Percentiles rank a stretch among this genome's conserved stretches.
phyloP scores from a whole-genome alignment of 2,888 invertebrate species.

The Sesia apiformis region DNA sequence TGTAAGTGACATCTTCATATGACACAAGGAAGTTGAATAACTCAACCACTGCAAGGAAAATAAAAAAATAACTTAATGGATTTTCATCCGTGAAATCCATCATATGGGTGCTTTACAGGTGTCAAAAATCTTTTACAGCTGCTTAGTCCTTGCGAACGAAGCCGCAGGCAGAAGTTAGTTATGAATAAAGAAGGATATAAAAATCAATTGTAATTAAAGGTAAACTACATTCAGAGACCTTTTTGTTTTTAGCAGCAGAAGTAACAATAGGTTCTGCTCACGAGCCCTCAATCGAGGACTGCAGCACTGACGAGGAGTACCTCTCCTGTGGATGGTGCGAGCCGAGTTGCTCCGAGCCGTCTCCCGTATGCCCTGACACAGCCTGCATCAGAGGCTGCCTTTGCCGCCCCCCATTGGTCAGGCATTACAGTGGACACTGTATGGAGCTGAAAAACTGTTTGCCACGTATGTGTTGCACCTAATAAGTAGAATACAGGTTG shows the following conservation, averaged over 20 bases:
- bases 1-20: no score
- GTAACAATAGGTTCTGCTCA: conserved; percentile 9
- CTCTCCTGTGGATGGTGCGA: conserved; percentile 55
- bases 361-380: conserved; percentile 27
- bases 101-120: no score
- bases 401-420: conserved; percentile 43
- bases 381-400: conserved; percentile 47
- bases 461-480: background rate
- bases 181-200: no score
- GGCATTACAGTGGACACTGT: conserved; percentile 45
- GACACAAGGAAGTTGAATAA: no score
- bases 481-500: background rate
- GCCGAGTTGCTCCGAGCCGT: conserved; percentile 41
- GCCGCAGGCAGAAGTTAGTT: no score
- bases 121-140: no score
- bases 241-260: conserved; percentile 15
- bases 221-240: no score
- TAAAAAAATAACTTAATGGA: no score
- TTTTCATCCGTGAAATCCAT: no score
- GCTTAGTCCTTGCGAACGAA: no score
- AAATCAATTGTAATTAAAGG: no score
- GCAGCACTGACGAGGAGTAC: conserved; percentile 43
- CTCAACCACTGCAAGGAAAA: no score
- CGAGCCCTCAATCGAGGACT: conserved; percentile 41
- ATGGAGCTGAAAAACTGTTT: conserved; percentile 31